These are phyloP conservation scores for Cynaeus angustus DNA, from an alignment of 2,888 invertebrate species.

Conservation along the genomic window DNA sequence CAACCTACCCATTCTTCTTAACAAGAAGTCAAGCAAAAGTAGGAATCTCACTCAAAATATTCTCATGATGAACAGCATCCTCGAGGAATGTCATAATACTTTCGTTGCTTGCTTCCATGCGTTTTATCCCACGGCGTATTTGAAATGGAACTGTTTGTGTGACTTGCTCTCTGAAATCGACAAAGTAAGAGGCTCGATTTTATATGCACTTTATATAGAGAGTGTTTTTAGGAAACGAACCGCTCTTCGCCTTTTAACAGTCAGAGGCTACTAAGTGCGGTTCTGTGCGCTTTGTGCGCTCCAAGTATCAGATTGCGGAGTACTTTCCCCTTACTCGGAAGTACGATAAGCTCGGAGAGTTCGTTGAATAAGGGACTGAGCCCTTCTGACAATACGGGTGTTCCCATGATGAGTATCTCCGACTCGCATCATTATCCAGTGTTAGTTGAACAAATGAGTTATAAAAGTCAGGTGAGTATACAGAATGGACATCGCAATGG, in stretches of 20 bases:
- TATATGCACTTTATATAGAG: not conserved
- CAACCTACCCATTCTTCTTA: constrained; percentile 71
- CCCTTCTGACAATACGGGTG: constrained; percentile 81
- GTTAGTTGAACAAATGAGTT: constrained; percentile 85
- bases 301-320: constrained; percentile 83
- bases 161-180: constrained; percentile 83
- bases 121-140: constrained; percentile 93
- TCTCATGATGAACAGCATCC: constrained; percentile 81
- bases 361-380: constrained; percentile 76
- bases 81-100: constrained; percentile 93
- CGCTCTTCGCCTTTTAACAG: constrained; percentile 68
- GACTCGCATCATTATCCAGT: constrained; percentile 85
- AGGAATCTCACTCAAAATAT: constrained; percentile 73
- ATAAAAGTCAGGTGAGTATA: constrained; percentile 74
- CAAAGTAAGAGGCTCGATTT: constrained; percentile 72
- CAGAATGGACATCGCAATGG: not conserved
- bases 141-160: constrained; percentile 95
- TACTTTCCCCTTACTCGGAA: constrained; percentile 81
- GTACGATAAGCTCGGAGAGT: constrained; percentile 66
- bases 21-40: constrained; percentile 69
- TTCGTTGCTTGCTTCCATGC: constrained; percentile 95
- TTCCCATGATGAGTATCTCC: constrained; percentile 79
- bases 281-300: constrained; percentile 89
- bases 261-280: constrained; percentile 83
- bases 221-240: constrained; percentile 67